Evolutionary conservation across 2,888 invertebrate species (phyloP), one percentile per base, ranked within the genome.

Genomic region (Leptinotarsa rubiginosa): DNA sequence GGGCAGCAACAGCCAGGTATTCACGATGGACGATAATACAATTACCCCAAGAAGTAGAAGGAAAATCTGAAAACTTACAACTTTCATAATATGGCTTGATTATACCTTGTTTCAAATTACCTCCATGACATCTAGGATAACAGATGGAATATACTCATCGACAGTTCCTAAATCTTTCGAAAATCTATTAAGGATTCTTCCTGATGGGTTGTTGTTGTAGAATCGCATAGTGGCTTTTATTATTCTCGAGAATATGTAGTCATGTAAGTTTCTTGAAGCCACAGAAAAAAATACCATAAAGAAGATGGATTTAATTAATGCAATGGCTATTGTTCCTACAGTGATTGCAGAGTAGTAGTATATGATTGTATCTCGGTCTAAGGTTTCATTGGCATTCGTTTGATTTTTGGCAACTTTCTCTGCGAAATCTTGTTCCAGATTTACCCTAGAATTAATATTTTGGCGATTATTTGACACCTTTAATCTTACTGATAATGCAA

Each of bases 11-110:
- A 94, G 87, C 90, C 92, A 92, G 80, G 91, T 92, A 87, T 95
- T 95, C 12, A 94, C 92, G 2, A 93, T 84, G 13, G 92, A 91
- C 0, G 95, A 92, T 54, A 96, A 92, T 0, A 93, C 89, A 10
- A 94, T 89, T 18, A 95, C 92, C 13, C 95, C 95, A 20, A 93
- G 87, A 62, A 96, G 87, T 0, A 91, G 87, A 31, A 92, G 86
- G 0, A 80, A 78, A 69, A 85, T 83, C 85, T 86, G 70, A 75
- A 84, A 83, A 74, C 52, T 70, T 47, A 13, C 18, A 69, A n/a
- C 64, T 65, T 22, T 56, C 7, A 73, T 56, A 41, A 31, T 16
- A 4, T 25, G 5, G 18, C 5, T 50, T 65, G 65, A 74, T 31
- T 4, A 66, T 5, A 69, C 2, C 67, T 59, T 50, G 16, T 18